Evolutionary conservation across 2,113 vertebrate genomes (phyloP).

Genomic region (Trachemys scripta): DNA sequence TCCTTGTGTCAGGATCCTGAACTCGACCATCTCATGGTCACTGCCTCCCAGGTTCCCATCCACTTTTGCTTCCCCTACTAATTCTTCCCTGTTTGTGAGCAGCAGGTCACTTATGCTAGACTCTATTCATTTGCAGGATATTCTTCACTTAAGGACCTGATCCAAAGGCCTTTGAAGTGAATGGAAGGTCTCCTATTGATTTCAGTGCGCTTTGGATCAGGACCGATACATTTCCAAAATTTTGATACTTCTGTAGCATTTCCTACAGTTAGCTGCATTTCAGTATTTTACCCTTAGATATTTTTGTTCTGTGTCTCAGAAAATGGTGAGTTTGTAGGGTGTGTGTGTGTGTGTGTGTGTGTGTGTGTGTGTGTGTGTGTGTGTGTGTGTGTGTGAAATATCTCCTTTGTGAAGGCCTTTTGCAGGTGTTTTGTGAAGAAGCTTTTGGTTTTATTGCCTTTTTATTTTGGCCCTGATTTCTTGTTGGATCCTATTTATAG

Average conservation of each 20-base stretch:
- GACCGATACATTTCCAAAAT: rapidly evolving
- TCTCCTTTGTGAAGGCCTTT: neutral
- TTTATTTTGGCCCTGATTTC: neutral
- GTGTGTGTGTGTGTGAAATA: neutral
- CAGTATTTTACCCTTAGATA: neutral
- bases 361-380: too few species aligned
- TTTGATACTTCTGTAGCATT: neutral
- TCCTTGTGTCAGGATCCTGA: too few species aligned
- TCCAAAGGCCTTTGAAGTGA: neutral
- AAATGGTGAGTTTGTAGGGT: neutral
- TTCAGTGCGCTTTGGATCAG: neutral
- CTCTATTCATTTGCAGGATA: neutral
- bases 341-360: too few species aligned
- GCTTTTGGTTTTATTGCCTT: neutral
- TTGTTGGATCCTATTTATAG: neutral
- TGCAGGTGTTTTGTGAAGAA: neutral
- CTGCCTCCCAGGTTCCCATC: too few species aligned
- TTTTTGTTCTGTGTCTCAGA: neutral
- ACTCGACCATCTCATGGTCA: too few species aligned
- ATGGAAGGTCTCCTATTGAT: neutral
- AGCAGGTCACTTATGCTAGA: neutral
- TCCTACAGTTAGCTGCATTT: neutral
- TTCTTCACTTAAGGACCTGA: neutral
- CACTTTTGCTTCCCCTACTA: too few species aligned
- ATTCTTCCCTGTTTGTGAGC: too few species aligned